These are phyloP conservation scores for Urocyon cinereoargenteus DNA, from an alignment of 2,797 vertebrate genomes.

Conservation along the genomic window DNA sequence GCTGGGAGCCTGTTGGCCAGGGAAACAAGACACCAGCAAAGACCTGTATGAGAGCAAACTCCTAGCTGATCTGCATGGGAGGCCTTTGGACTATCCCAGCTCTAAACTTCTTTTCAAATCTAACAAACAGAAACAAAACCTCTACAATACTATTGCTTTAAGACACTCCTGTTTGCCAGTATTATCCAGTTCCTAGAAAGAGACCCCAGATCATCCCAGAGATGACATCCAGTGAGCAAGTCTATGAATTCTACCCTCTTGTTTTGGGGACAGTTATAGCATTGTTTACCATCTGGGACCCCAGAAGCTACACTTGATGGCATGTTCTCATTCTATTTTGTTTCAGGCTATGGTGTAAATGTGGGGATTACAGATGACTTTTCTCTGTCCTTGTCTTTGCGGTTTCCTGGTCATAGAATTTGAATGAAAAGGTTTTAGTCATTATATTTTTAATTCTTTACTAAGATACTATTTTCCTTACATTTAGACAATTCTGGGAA, in stretches of 20 bases:
- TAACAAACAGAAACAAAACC: background rate
- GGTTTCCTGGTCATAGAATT: background rate
- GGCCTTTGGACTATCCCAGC: background rate
- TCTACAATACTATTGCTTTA: background rate
- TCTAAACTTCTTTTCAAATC: background rate
- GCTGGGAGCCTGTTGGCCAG: background rate
- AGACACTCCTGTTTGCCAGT: background rate
- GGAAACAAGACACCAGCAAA: background rate
- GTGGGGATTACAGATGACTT: background rate
- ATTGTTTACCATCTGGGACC: background rate
- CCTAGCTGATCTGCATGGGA: background rate
- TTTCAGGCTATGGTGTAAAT: background rate
- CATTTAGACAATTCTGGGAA: background rate
- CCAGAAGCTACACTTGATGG: background rate
- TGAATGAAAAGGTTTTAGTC: background rate
- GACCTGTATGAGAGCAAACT: background rate
- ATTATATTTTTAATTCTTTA: background rate
- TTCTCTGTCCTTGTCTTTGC: background rate
- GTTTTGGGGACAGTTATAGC: background rate
- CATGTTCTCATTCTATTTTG: background rate
- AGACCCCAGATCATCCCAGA: background rate
- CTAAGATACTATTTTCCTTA: background rate
- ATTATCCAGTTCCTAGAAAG: background rate
- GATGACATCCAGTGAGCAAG: background rate
- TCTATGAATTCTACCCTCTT: background rate